These are phyloP conservation scores for Sigmodon hispidus DNA, from an alignment of 2,113 vertebrate species.

Conservation along the genomic window DNA sequence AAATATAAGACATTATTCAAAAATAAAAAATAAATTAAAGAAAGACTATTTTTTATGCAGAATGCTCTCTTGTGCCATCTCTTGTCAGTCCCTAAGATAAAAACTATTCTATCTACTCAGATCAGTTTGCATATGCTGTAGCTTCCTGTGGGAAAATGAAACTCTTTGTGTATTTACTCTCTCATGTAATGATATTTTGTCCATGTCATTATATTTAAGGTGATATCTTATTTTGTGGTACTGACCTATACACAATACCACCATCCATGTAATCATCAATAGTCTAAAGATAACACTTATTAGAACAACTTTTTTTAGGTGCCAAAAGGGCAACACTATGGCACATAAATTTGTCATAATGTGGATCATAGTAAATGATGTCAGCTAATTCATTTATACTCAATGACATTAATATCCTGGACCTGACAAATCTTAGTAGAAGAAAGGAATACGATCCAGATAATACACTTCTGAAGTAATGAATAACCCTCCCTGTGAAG, in stretches of 20 bases:
- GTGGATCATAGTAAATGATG: constrained; percentile 74
- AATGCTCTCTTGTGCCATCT: background rate
- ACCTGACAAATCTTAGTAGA: constrained; percentile 84
- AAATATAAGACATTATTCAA: constrained; percentile 24
- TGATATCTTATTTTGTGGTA: background rate
- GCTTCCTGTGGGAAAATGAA: background rate
- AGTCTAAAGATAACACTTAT: background rate
- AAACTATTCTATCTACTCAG: background rate
- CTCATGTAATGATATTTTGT: background rate
- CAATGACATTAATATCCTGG: constrained; percentile 83
- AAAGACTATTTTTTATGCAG: background rate
- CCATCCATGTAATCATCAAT: background rate
- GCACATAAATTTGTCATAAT: constrained; percentile 79
- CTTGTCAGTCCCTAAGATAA: background rate
- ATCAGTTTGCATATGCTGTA: constrained; percentile 28
- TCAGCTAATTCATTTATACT: constrained; percentile 78
- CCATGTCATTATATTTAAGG: background rate
- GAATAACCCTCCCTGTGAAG: constrained; percentile 83
- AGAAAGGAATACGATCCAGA: constrained; percentile 84
- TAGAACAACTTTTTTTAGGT: constrained; percentile 5
- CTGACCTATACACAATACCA: background rate
- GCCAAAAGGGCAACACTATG: constrained; percentile 51
- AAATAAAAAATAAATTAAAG: too few relatives aligned
- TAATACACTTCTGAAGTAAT: constrained; percentile 85
- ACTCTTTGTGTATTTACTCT: background rate